Base-by-base conservation (phyloP, 1,140 invertebrate species). In the Delia radicum region DNA sequence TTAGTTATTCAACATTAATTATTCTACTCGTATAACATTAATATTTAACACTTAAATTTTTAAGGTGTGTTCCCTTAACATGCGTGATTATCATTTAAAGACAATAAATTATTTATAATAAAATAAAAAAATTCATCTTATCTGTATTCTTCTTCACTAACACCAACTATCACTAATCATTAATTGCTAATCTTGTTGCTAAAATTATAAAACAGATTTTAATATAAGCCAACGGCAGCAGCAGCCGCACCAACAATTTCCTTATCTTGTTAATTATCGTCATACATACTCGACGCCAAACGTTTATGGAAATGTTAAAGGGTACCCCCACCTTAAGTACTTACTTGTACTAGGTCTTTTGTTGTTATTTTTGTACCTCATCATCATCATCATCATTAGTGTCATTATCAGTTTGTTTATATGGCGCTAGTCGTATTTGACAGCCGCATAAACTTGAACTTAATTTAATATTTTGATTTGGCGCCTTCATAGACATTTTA, bases 1-100 rank as follows among this genome's bases (percentile, higher is more conserved):
- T 42, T 42, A 8, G 8, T 55, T n/a, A n/a, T n/a, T n/a, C n/a
- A n/a, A n/a, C n/a, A n/a, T n/a, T n/a, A 10, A 7, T 37, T n/a
- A 55, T 55, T 7, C 48, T 7, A 55, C 24, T 18, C 15, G n/a
- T 21, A 33, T 24, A 24, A 10, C n/a, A 31, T 69, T 69, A 7
- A 33, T 69, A 24, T 31, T 69, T 69, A 69, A 69, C 65, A 69
- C 65, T 69, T 69, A 28, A 37, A 55, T 24, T 21, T 69, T 69
- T 69, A 33, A 69, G 65, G 65, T 69, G 65, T 69, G 65, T 69
- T 24, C 29, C 31, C 8, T n/a, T 18, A 8, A 55, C 18, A 65
- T 65, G 62, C 29, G 65, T 69, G 29, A 33, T 69, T 37, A 31
- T 69, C 65, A 33, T 69, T 21, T 21, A 55, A 55, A 55, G 24